phyloP scores from a whole-genome alignment of 1,140 invertebrate species.

The Cherax quadricarinatus region DNA sequence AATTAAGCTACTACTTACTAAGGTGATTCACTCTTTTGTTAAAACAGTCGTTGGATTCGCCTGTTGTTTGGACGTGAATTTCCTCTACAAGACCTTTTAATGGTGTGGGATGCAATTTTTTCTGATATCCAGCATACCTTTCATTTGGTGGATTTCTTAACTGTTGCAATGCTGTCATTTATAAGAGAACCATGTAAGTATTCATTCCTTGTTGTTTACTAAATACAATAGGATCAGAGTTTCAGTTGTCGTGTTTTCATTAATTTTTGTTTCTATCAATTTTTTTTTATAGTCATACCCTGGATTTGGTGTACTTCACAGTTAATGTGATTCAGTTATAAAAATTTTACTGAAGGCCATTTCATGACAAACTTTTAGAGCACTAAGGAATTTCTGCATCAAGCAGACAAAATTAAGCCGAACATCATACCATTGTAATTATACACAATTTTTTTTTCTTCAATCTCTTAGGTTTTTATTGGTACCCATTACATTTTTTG shows the following conservation, averaged over 20 bases:
- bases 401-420: no score
- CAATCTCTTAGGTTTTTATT: no score
- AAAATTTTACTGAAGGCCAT: no score
- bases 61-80: conserved; percentile 89
- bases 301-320: no score
- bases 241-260: background rate
- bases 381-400: no score
- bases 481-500: no score
- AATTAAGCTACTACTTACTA: background rate
- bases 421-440: no score
- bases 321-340: no score
- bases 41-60: conserved; percentile 85
- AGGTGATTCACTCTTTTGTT: background rate
- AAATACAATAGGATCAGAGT: background rate
- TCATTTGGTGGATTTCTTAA: conserved; percentile 85
- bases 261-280: no score
- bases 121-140: conserved; percentile 83
- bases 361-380: no score
- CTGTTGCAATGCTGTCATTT: conserved; percentile 86
- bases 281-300: no score
- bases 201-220: background rate
- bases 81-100: conserved; percentile 84
- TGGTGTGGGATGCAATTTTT: conserved; percentile 89
- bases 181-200: conserved; percentile 84
- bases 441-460: no score